A percentile compares a stretch with the other conserved stretches of the same genome.
Evolutionary conservation across 2,113 vertebrate species (phyloP).

Genomic region (Arizona elegans): DNA sequence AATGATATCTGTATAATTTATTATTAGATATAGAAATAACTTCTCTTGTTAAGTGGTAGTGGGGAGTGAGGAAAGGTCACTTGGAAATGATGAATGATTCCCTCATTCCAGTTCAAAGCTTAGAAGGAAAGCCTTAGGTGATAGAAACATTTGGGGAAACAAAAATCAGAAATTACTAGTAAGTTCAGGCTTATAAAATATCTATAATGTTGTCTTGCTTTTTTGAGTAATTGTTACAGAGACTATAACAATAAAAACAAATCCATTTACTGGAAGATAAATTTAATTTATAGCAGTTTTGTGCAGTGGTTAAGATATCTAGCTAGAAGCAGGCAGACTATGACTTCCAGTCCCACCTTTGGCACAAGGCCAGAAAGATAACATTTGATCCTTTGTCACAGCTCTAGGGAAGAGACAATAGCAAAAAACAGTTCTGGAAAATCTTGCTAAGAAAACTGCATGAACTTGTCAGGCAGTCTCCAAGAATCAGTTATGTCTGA

Average conservation of each 20-base stretch:
- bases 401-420: too few relatives aligned
- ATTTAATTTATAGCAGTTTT: too few relatives aligned
- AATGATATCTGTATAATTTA: constrained; percentile 36
- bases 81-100: background rate
- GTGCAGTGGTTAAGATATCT: too few relatives aligned
- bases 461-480: too few relatives aligned
- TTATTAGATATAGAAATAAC: constrained; percentile 8
- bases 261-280: background rate
- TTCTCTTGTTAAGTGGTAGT: background rate
- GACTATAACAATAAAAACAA: background rate
- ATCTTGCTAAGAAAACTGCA: too few relatives aligned
- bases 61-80: background rate
- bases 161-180: background rate
- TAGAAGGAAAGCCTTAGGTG: background rate
- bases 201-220: background rate
- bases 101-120: background rate
- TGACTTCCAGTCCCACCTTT: too few relatives aligned
- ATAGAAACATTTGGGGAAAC: background rate
- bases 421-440: too few relatives aligned
- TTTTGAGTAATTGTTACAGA: background rate
- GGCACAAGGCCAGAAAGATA: too few relatives aligned
- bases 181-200: background rate
- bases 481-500: too few relatives aligned
- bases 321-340: too few relatives aligned
- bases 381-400: too few relatives aligned